Evolutionary conservation across 2,888 invertebrate species (phyloP), one percentile per base, ranked within the genome.

Genomic region (Platypus cylindrus): DNA sequence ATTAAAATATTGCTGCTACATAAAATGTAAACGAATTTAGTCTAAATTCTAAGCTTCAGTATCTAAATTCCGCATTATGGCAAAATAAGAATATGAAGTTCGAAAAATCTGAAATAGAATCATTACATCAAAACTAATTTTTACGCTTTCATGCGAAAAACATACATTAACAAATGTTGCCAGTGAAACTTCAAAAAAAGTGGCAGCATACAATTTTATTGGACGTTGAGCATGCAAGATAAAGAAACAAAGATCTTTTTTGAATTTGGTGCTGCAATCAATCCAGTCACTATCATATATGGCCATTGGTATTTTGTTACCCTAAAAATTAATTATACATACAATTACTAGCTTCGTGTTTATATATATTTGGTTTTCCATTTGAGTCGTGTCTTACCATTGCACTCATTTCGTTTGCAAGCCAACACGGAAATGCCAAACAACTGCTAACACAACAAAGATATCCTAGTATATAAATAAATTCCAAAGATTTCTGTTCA

Each of bases 171-270:
- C 20, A 26, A 40, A 45, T 17, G 32, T 41, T n/a, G 43, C 36
- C 23, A 45, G 32, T 9, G 45, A 45, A 13, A 45, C 36, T 5
- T 43, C 34, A 13, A 45, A 40, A 15, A 43, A 35, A n/a, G 28
- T 26, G 13, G 37, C 17, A n/a, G 43, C 38, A 29, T 36, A 31
- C 5, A 45, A 13, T 13, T 32, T 27, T 12, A 45, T 37, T 1
- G 39, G 43, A 13, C 23, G 32, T 23, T 45, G 45, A 12, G 40
- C 17, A n/a, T 29, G 28, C 7, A 24, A 27, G 1, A 45, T 38
- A 14, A 45, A 37, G 26, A 34, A 40, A 17, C 34, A 8, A 7
- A 45, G 12, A 14, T 45, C 32, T 17, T 39, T 43, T 33, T 40
- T 45, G 11, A 41, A 31, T 13, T 12, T 18, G 8, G 20, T 23